Evolutionary conservation across 2,888 invertebrate genomes (phyloP), one percentile per base, ranked within the genome.

Genomic region (Enoplolaimus lenunculus): DNA sequence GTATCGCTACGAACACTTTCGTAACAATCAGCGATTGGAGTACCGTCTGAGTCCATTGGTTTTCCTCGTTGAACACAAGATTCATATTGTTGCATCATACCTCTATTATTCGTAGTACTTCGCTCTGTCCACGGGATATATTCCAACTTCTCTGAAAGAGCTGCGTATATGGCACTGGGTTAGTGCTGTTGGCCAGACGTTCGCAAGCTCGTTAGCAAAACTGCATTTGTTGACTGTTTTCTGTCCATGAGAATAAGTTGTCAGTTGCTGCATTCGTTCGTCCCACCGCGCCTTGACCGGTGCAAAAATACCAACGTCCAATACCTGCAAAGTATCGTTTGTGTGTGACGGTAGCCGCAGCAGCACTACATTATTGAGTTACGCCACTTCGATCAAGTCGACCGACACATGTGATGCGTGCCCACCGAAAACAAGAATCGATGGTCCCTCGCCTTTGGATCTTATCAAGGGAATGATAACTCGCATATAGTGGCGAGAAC

Each of bases 261-360:
- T 45, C 45, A 45, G 45, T 7, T 21, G 21, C 7, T 45, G 21
- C 45, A 45, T 45, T 45, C 21, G 7, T 13, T 45, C 21, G 45
- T 45, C 64, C 64, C n/a, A 62, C 13, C 64, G 28, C 7, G 3
- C n/a, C n/a, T 62, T 62, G 7, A 62, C 28, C 7, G 64, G 64
- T n/a, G 64, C 28, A n/a, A 29, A 62, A 62, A 62, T 62, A 29
- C 64, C 64, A 62, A 62, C 64, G 30, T 62, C 64, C 7, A 26
- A n/a, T 7, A 26, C 13, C 64, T 62, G 64, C 64, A 62, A 62
- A 13, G 30, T 62, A 62, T 62, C 30, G 64, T 7, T 62, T 26
- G 64, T 62, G 64, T 62, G 64, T 13, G 64, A 29, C n/a, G 64
- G 64, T 3, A 62, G 64, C 28, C 64, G 30, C 7, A 62, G 28